Base-by-base conservation (phyloP, 2,797 vertebrate genomes). In the Girardinus metallicus region DNA sequence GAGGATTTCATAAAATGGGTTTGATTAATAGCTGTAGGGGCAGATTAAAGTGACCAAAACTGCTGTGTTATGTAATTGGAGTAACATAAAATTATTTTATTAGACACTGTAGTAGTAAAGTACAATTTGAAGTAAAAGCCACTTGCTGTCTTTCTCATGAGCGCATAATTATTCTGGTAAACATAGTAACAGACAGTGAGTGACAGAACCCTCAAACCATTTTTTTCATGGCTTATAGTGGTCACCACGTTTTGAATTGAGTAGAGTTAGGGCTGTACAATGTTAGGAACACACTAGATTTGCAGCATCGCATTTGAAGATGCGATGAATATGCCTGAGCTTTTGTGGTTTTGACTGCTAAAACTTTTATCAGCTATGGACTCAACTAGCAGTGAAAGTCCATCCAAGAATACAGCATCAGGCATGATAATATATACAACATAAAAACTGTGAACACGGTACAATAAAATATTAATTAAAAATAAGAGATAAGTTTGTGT, bases 1-100 rank as follows among this genome's bases (percentile, higher is more conserved):
- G 47, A 84, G n/a, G 36, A 80, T 68, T 79, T 66, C 55, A 85
- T 88, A 85, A 86, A 88, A 83, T 81, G 74, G 85, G 71, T 73
- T 62, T 68, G 78, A 85, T 76, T 79, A 44, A 41, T 55, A 29
- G 68, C 78, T 72, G 74, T 74, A 47, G 79, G 34, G 74, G 76
- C 78, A 71, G 86, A 71, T 51, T 53, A n/a, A 82, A 85, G 82
- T 76, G 72, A 16, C 80, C 55, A 43, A 39, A 80, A 75, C 77
- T 79, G 55, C 1, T 62, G 15, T 62, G 31, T 62, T 62, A 34
- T 34, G 75, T 77, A n/a, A 82, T 53, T 57, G 55, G 16, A 71
- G 51, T 41, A 18, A 36, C 36, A 55, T 34, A 76, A 82, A 79
- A 74, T 26, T 4, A 34, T 57, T 55, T 72, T 36, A 34, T 55